These are phyloP conservation scores for Allygus modestus DNA, from an alignment of 2,888 invertebrate genomes.

Conservation along the genomic window DNA sequence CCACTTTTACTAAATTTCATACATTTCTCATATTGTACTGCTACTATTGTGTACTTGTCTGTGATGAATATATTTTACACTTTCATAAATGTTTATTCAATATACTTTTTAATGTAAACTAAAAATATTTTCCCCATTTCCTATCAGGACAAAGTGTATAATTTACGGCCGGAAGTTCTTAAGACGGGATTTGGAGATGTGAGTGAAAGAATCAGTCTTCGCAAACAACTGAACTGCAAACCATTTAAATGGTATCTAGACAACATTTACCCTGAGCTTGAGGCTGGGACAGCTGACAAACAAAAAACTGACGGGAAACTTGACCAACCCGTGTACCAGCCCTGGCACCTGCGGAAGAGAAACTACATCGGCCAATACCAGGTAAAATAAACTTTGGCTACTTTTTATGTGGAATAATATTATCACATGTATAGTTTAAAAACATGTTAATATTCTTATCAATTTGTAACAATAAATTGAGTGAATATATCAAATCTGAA, in stretches of 20 bases:
- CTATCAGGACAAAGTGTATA: constrained; percentile 85
- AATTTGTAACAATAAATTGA: neutral
- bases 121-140: too few species aligned
- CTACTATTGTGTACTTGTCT: too few species aligned
- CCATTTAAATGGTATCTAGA: constrained; percentile 93
- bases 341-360: constrained; percentile 85
- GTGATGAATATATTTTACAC: too few species aligned
- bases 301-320: constrained; percentile 79
- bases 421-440: too few species aligned
- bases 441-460: too few species aligned
- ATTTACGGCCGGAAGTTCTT: constrained; percentile 80
- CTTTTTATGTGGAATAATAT: too few species aligned
- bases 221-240: constrained; percentile 86
- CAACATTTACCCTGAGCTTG: constrained; percentile 90
- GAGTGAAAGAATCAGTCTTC: constrained; percentile 83
- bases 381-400: constrained; percentile 68
- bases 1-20: too few species aligned
- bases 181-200: constrained; percentile 85
- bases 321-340: constrained; percentile 82
- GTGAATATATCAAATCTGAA: neutral
- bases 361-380: constrained; percentile 72
- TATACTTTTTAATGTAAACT: too few species aligned
- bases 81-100: too few species aligned
- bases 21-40: too few species aligned
- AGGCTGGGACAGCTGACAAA: constrained; percentile 77